Evolutionary conservation across 1,140 invertebrate species (phyloP), one percentile per base, ranked within the genome.

Genomic region (Calephelis nemesis): DNA sequence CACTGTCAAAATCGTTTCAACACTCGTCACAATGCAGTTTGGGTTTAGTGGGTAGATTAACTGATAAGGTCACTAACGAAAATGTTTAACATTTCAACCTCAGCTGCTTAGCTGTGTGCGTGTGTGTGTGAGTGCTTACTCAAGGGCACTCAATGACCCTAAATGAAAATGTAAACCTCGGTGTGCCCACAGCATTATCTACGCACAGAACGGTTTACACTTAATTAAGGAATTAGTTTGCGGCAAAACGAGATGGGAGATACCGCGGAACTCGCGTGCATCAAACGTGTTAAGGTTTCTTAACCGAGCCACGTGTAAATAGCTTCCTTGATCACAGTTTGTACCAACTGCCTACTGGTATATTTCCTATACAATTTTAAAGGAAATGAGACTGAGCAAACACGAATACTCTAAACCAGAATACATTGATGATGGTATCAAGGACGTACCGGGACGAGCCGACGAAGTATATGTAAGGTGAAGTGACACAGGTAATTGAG

Each of bases 221-320:
- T 82, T 85, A 85, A 85, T 85, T 83, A 85, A 83, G 78, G 83
- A 78, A 83, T 85, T 83, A 79, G 77, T 77, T 75, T 68, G 69
- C 72, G 71, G 70, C 66, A 70, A 69, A 77, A 74, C 75, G 74
- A 76, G 76, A 78, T 74, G 71, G 71, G 67, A 75, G 76, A 72
- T 76, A 77, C 65, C 54, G 73, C 58, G 65, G 68, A 69, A 71
- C 73, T 74, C 69, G 65, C 65, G 71, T 74, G 75, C 71, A 67
- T 70, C 66, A 66, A 72, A 73, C 71, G 73, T 70, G 70, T 72
- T 72, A 48, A 58, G 64, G 50, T 74, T 65, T 70, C 69, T 54
- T 67, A 68, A 70, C 19, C 48, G 30, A 19, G 42, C 52, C 72
- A 67, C 68, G 71, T 73, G 58, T 63, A 67, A 60, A 60, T 60